Evolutionary conservation across 2,888 invertebrate genomes (phyloP).

Genomic region (Alviniconcha strummeri): DNA sequence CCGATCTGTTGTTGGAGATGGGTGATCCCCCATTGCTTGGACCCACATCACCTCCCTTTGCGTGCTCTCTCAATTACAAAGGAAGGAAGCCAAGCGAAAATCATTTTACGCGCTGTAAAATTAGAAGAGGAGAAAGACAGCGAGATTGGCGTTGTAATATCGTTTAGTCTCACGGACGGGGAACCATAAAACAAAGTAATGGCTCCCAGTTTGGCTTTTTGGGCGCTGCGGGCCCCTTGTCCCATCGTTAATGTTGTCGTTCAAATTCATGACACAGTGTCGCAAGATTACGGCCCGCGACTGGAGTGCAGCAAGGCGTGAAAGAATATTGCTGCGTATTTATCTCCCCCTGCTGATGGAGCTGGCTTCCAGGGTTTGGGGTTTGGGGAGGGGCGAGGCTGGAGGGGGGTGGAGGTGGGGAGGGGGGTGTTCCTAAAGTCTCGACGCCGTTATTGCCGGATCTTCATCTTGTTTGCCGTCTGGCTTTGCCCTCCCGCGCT

Average conservation of each 20-base stretch:
- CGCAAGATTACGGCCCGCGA: conserved; percentile 30
- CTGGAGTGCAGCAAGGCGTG: conserved; percentile 28
- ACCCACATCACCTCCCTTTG: conserved; percentile 25
- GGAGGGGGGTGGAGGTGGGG: background rate
- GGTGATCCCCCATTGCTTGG: conserved; percentile 15
- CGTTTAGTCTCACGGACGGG: conserved; percentile 32
- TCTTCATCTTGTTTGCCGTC: background rate
- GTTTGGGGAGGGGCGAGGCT: background rate
- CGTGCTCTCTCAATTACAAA: conserved; percentile 36
- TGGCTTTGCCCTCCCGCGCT: background rate
- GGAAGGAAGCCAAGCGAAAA: conserved; percentile 35
- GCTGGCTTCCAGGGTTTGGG: background rate
- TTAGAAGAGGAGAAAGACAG: conserved; percentile 34
- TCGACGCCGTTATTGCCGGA: background rate
- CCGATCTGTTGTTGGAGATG: conserved; percentile 22
- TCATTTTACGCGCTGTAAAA: conserved; percentile 38
- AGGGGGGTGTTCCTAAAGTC: background rate
- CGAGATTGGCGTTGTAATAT: conserved; percentile 37
- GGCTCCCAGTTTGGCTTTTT: conserved; percentile 33
- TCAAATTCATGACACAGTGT: conserved; percentile 34
- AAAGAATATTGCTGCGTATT: conserved; percentile 32
- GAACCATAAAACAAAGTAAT: conserved; percentile 37
- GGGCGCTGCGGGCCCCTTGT: conserved; percentile 31
- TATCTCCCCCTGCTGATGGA: conserved; percentile 33
- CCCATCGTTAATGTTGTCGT: conserved; percentile 36